phyloP scores from a whole-genome alignment of 37 sponge, comb jelly and placozoan species.

The Eunapius fragilis region DNA sequence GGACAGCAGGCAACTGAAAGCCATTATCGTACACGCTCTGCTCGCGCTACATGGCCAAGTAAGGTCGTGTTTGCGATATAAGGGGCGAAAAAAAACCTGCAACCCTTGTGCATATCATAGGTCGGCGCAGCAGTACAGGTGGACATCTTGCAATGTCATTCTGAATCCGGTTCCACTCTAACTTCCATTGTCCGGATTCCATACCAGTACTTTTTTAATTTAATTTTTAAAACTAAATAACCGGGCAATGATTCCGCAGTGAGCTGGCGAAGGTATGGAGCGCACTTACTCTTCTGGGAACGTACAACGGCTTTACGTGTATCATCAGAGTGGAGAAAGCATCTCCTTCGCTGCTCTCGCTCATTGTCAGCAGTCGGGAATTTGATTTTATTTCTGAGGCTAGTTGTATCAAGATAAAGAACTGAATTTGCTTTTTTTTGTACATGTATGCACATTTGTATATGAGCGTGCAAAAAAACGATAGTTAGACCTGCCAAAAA shows the following conservation, averaged over 20 bases:
- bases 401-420: too few relatives aligned
- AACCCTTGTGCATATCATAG: not conserved
- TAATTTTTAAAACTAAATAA: too few relatives aligned
- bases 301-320: slow-evolving; percentile 22
- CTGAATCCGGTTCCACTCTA: not conserved
- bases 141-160: slow-evolving; percentile 39
- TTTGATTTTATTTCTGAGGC: not conserved
- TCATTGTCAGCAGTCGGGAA: slow-evolving; percentile 36
- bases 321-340: slow-evolving; percentile 28
- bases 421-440: too few relatives aligned
- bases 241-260: slow-evolving; percentile 36
- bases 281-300: slow-evolving; percentile 54
- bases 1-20: slow-evolving; percentile 28
- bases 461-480: too few relatives aligned
- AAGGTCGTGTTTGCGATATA: not conserved
- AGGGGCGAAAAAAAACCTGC: not conserved
- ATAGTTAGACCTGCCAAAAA: too few relatives aligned
- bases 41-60: slow-evolving; percentile 64
- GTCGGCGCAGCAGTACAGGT: slow-evolving; percentile 61
- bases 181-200: slow-evolving; percentile 46
- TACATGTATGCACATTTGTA: too few relatives aligned
- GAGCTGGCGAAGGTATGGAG: slow-evolving; percentile 64
- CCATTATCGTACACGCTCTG: slow-evolving; percentile 52
- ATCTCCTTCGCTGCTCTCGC: slow-evolving; percentile 33
- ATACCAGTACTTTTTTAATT: slow-evolving; percentile 24